Conservation (phyloP, 2,888 invertebrate genomes). For the Drosophila subquinaria region DNA sequence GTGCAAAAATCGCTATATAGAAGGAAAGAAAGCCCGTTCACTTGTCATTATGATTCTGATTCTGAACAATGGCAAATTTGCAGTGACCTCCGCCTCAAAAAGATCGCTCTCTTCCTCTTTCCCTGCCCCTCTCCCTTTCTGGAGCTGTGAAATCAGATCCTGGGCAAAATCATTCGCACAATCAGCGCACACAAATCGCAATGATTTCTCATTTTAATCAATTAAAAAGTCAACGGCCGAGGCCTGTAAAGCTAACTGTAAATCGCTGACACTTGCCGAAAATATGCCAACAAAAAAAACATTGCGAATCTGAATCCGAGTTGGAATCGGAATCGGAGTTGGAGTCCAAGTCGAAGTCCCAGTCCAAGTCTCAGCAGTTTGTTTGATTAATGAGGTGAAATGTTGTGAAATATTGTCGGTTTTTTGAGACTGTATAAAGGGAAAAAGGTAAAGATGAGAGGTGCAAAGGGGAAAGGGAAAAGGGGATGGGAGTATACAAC, state of each 20-base stretch:
- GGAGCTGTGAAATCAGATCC: conserved; percentile 82
- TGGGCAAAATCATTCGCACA: conserved; percentile 66
- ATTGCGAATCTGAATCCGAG: conserved; percentile 25
- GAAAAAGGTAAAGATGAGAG: background rate
- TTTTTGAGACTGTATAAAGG: conserved; percentile 6
- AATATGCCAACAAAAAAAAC: conserved; percentile 61
- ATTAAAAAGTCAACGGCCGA: conserved; percentile 79
- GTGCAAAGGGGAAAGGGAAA: background rate
- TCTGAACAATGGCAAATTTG: conserved; percentile 81
- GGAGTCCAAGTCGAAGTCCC: conserved; percentile 9
- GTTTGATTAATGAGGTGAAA: conserved; percentile 84
- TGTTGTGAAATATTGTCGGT: conserved; percentile 83
- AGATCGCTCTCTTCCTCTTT: conserved; percentile 1
- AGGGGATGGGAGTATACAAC: conserved; percentile 25
- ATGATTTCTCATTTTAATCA: conserved; percentile 85
- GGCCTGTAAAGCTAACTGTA: conserved; percentile 61
- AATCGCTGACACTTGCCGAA: conserved; percentile 77
- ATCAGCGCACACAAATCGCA: conserved; percentile 83
- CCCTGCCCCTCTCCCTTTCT: background rate
- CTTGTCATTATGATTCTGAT: conserved; percentile 77
- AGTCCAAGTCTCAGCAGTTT: conserved; percentile 59
- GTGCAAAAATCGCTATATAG: conserved; percentile 28
- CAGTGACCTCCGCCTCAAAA: conserved; percentile 40
- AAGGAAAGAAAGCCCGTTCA: conserved; percentile 51
- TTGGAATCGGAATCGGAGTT: conserved; percentile 6